phyloP scores from a whole-genome alignment of 2,113 vertebrate species.

The Microtus pennsylvanicus region DNA sequence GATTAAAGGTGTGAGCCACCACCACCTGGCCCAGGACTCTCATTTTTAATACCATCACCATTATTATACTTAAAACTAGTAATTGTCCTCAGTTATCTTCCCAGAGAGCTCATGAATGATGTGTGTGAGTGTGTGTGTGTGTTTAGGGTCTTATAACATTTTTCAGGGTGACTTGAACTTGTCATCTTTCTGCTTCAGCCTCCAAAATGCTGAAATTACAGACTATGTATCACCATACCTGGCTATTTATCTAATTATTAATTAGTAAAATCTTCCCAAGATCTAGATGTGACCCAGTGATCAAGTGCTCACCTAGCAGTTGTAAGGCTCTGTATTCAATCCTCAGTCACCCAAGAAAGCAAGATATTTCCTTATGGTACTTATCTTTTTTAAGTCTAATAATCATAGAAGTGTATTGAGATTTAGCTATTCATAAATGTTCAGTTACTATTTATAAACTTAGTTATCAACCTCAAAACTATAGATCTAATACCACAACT shows the following conservation, averaged over 20 bases:
- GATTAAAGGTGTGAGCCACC: too few species aligned
- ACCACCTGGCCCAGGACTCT: neutral
- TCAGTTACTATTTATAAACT: conserved; percentile 19
- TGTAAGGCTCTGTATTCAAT: too few species aligned
- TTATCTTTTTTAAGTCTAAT: conserved; percentile 28
- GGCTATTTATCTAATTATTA: neutral
- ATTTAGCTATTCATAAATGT: neutral
- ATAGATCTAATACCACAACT: neutral
- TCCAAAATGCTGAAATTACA: neutral
- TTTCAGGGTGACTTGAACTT: neutral
- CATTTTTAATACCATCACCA: neutral
- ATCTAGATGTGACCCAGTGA: neutral
- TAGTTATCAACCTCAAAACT: conserved; percentile 36
- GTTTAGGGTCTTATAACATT: neutral
- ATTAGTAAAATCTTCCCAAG: neutral
- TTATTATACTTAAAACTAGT: neutral
- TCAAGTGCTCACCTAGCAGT: neutral
- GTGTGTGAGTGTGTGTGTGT: neutral
- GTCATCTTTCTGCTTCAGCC: neutral
- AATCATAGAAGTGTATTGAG: conserved; percentile 14
- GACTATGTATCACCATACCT: neutral
- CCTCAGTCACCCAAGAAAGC: neutral
- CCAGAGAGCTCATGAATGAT: neutral
- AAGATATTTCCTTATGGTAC: neutral
- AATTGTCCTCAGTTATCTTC: neutral